A percentile compares a stretch with the other conserved stretches of the same genome.
Evolutionary conservation across 1,140 invertebrate genomes (phyloP).

Genomic region (Pomacea maculata): DNA sequence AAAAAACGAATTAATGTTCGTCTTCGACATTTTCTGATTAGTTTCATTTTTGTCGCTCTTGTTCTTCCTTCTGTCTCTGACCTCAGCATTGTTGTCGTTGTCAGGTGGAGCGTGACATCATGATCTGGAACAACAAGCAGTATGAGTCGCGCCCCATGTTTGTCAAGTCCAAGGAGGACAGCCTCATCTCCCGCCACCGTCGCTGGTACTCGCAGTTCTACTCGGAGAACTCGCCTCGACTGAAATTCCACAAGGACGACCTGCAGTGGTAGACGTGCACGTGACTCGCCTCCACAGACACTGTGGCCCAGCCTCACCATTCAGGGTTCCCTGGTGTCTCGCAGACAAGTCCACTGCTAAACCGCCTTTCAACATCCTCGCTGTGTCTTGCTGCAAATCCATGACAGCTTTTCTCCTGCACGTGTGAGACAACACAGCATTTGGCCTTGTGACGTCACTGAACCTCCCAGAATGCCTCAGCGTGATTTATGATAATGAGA

Average conservation of each 20-base stretch:
- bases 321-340: neutral
- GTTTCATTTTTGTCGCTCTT: no score
- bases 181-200: conserved; percentile 73
- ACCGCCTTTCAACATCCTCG: neutral
- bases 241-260: conserved; percentile 60
- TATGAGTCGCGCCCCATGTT: conserved; percentile 78
- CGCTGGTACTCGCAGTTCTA: conserved; percentile 91
- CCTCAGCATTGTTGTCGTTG: neutral
- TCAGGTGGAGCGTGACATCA: conserved; percentile 83
- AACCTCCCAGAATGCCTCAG: no score
- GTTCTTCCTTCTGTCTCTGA: neutral
- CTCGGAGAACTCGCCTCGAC: conserved; percentile 75
- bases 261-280: conserved; percentile 58
- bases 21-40: no score
- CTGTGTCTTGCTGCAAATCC: neutral
- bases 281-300: neutral
- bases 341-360: neutral
- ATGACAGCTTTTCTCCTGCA: neutral
- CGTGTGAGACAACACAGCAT: neutral
- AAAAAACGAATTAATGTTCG: no score
- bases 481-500: no score
- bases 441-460: neutral
- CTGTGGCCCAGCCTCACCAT: neutral
- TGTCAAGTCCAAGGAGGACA: conserved; percentile 77
- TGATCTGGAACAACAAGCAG: conserved; percentile 88